These are phyloP conservation scores for Brachypalpus laphriformis DNA, from an alignment of 2,888 invertebrate species.

Conservation along the genomic window DNA sequence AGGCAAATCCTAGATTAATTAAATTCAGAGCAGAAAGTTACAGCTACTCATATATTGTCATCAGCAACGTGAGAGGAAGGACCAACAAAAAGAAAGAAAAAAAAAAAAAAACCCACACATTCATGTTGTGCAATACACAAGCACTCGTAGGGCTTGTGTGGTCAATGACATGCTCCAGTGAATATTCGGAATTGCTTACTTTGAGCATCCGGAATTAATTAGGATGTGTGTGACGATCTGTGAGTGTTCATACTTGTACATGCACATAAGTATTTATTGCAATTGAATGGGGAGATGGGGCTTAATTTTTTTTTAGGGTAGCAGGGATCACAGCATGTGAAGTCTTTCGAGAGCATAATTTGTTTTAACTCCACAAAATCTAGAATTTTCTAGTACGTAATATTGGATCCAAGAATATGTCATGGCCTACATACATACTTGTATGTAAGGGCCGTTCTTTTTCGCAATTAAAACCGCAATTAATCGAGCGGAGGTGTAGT, in stretches of 20 bases:
- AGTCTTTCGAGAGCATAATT: too few relatives aligned
- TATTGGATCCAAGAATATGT: too few relatives aligned
- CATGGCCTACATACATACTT: too few relatives aligned
- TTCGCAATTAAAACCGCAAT: too few relatives aligned
- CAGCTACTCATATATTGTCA: background rate
- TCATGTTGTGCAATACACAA: background rate
- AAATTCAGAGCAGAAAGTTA: constrained; percentile 39
- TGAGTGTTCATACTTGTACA: background rate
- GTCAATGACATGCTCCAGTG: constrained; percentile 28
- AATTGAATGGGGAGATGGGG: background rate
- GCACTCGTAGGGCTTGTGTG: constrained; percentile 11
- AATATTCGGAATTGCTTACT: constrained; percentile 18
- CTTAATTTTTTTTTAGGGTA: background rate
- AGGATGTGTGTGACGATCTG: constrained; percentile 25
- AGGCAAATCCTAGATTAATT: constrained; percentile 49
- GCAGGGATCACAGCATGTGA: too few relatives aligned
- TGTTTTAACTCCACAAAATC: too few relatives aligned
- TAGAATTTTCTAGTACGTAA: too few relatives aligned
- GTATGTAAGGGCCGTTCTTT: too few relatives aligned
- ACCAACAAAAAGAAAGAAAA: background rate
- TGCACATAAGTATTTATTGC: background rate
- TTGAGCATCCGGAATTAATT: constrained; percentile 47
- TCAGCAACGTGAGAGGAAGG: background rate
- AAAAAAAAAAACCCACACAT: background rate
- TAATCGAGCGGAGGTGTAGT: too few relatives aligned